Conservation (phyloP, 2,113 vertebrate genomes). For the Tychaedon coryphoeus region DNA sequence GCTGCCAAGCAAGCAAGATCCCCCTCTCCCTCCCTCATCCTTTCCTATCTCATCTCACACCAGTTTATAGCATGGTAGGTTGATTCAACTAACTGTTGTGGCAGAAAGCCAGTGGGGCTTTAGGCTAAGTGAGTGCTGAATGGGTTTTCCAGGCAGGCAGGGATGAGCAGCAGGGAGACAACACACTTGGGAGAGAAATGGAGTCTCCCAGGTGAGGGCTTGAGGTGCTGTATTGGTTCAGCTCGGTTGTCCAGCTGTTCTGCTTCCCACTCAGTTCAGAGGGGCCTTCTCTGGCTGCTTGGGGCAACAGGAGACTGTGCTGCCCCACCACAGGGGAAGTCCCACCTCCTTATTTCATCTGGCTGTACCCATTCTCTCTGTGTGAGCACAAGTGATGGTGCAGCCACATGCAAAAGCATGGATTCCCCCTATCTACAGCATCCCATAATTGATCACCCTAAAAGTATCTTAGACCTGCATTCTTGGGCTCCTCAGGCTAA, state of each 20-base stretch:
- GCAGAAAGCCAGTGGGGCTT: not conserved
- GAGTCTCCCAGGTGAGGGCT: fast-evolving
- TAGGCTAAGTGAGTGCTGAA: not conserved
- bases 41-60: not conserved
- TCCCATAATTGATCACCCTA: not conserved
- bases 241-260: not conserved
- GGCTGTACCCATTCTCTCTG: not conserved
- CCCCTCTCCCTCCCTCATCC: not conserved
- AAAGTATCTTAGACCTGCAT: not conserved
- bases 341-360: not conserved
- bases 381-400: fast-evolving
- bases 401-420: not conserved
- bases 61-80: not conserved
- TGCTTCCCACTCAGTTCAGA: not conserved
- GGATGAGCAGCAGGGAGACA: not conserved
- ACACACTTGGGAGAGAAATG: not conserved
- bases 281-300: not conserved
- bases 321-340: not conserved
- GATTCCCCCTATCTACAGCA: not conserved
- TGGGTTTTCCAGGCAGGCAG: not conserved
- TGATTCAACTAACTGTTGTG: not conserved
- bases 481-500: not conserved
- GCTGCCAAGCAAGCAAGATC: not conserved
- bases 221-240: not conserved
- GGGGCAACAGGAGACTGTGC: not conserved